Evolutionary conservation across 2,888 invertebrate genomes (phyloP).

Genomic region (Drosophila infuscata): DNA sequence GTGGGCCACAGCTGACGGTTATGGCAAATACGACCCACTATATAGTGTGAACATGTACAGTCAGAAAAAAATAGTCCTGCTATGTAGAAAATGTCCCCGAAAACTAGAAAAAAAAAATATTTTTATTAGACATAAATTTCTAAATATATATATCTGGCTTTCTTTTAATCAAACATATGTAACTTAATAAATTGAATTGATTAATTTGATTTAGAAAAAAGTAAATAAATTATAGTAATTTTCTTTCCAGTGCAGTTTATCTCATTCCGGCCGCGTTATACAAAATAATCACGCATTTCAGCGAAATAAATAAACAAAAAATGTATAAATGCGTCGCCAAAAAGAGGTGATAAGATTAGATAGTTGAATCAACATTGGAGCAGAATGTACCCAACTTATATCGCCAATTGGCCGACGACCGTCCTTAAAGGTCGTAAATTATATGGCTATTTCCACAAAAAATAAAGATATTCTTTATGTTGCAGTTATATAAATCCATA

Average conservation of each 20-base stretch:
- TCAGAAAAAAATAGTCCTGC: neutral
- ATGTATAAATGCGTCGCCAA: neutral
- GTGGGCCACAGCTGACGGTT: conserved; percentile 28
- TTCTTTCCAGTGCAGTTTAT: neutral
- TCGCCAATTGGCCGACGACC: conserved; percentile 5
- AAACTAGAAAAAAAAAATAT: neutral
- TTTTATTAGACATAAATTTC: no score
- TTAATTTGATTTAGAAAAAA: neutral
- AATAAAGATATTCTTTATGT: conserved; percentile 3
- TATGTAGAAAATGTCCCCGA: rapidly evolving
- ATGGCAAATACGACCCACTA: conserved; percentile 18
- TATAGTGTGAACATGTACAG: conserved; percentile 5
- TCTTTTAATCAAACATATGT: no score
- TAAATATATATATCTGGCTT: neutral
- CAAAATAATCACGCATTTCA: conserved; percentile 18
- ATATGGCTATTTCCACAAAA: neutral
- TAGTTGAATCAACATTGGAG: conserved; percentile 19
- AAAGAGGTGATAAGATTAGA: conserved; percentile 52
- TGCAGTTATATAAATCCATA: conserved; percentile 21
- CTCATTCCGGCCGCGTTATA: neutral
- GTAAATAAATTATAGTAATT: neutral
- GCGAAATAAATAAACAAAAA: conserved; percentile 37
- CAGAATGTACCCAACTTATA: neutral
- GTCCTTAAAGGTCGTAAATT: neutral
- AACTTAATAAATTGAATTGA: no score